Percentiles rank a stretch among this genome's conserved stretches.
Evolutionary conservation across 2,113 vertebrate species (phyloP).

Genomic region (Crotalus tigris): DNA sequence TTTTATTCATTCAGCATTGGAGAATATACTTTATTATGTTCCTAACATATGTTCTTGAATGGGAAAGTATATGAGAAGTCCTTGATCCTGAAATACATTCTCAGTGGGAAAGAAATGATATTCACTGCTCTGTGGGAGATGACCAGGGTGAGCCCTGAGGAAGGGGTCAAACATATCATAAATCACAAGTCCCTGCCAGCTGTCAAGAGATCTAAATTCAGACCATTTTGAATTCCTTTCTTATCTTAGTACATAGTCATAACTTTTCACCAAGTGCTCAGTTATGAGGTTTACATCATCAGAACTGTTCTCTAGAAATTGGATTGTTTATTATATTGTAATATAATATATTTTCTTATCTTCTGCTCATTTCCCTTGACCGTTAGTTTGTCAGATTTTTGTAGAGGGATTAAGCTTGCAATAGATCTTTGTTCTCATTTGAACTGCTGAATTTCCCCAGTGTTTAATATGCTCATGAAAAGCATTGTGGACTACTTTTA

Average conservation of each 20-base stretch:
- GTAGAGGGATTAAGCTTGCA: not conserved
- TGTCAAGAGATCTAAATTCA: not conserved
- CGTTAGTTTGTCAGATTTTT: not conserved
- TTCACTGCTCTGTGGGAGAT: not conserved
- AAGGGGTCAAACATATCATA: not conserved
- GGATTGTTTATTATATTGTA: constrained; percentile 40
- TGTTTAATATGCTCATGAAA: not conserved
- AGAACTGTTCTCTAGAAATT: constrained; percentile 38
- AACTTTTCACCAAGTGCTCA: constrained; percentile 1
- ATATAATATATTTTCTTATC: not conserved
- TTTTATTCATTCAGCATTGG: not conserved
- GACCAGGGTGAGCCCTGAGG: not conserved
- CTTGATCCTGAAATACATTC: not conserved
- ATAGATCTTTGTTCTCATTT: not conserved
- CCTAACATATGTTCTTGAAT: not conserved
- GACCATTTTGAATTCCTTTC: not conserved
- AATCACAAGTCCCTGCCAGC: accelerated
- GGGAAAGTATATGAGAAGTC: not conserved
- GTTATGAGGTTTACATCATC: constrained; percentile 12
- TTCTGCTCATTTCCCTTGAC: not conserved
- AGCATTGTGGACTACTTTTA: not conserved
- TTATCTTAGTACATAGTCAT: not conserved
- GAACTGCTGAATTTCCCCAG: not conserved
- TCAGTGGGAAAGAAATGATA: not conserved
- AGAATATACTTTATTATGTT: not conserved